Evolutionary conservation across 2,797 vertebrate species (phyloP), one percentile per base, ranked within the genome.

Genomic region (Enteromius thamalakanensis): DNA sequence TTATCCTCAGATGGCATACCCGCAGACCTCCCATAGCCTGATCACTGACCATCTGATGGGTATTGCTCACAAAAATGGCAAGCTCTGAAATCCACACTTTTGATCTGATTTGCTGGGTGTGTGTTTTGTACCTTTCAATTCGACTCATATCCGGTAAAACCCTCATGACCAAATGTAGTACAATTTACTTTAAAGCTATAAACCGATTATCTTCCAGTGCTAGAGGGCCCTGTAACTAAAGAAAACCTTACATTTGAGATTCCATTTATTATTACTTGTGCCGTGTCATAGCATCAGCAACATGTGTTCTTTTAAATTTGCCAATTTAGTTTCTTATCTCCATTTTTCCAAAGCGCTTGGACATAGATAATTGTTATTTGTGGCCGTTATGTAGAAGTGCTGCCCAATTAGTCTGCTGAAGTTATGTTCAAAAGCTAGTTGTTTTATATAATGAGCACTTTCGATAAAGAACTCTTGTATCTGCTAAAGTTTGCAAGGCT

Each of bases 1-100:
- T 80, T 84, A 87, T 64, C 79, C 6, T 19, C 1, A 85, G 84
- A 87, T 84, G 86, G 86, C 87, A 87, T 21, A 42, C 1, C 12
- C 81, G 23, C 34, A 76, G 53, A 76, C 53, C 34, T 60, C 74
- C 53, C n/a, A 42, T 3, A 42, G 74, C 37, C 34, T 60, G 34
- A 40, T 76, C 14, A 15, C 51, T 76, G 74, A 60, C 53, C 74
- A 58, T 58, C 51, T 76, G 74, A 76, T 58, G 53, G 51, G 58
- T 40, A 76, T 23, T 58, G 11, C 51, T 4, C 51, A 58, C 4
- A 76, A 26, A 26, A 76, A 76, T 23, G 12, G 21, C 51, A 55
- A 75, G 29, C 19, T 6, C 6, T 23, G 6, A 40, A 58, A 2
- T 17, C 14, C n/a, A 26, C 34, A 76, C 7, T 58, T 40, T 76